A percentile compares a stretch with the other conserved stretches of the same genome.
phyloP scores from a whole-genome alignment of 2,888 invertebrate species.

The Habroteleia sp. region DNA sequence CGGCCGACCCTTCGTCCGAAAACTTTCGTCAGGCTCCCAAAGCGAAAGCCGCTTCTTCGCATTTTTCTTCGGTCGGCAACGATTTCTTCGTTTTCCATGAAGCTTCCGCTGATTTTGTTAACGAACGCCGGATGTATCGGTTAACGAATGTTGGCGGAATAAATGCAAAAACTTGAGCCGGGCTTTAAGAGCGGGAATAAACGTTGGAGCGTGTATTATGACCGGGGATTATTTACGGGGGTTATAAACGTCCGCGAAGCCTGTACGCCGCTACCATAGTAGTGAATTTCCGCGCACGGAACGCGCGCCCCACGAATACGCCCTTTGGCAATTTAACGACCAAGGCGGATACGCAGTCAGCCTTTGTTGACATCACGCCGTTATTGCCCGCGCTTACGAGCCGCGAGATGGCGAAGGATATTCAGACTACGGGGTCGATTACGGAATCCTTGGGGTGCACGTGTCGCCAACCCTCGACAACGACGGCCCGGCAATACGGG shows the following conservation, averaged over 20 bases:
- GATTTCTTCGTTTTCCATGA: slow-evolving; percentile 49
- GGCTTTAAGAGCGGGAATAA: slow-evolving; percentile 41
- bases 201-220: slow-evolving; percentile 51
- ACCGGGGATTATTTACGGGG: slow-evolving; percentile 75
- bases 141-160: slow-evolving; percentile 12
- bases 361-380: slow-evolving; percentile 73
- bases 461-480: slow-evolving; percentile 39
- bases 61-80: slow-evolving; percentile 46
- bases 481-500: slow-evolving; percentile 4
- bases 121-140: background rate
- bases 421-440: slow-evolving; percentile 58
- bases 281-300: slow-evolving; percentile 39
- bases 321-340: slow-evolving; percentile 73
- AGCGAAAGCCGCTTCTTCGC: slow-evolving; percentile 69
- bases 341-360: slow-evolving; percentile 66
- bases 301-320: slow-evolving; percentile 37
- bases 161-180: slow-evolving; percentile 41
- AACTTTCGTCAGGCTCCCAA: slow-evolving; percentile 6
- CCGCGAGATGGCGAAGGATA: slow-evolving; percentile 65
- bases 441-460: slow-evolving; percentile 45
- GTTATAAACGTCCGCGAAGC: slow-evolving; percentile 74
- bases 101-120: slow-evolving; percentile 1
- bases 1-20: slow-evolving; percentile 47
- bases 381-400: slow-evolving; percentile 69
- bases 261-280: slow-evolving; percentile 12